Evolutionary conservation across 2,797 vertebrate species (phyloP), one percentile per base, ranked within the genome.

Genomic region (Crocodylus rhombifer): DNA sequence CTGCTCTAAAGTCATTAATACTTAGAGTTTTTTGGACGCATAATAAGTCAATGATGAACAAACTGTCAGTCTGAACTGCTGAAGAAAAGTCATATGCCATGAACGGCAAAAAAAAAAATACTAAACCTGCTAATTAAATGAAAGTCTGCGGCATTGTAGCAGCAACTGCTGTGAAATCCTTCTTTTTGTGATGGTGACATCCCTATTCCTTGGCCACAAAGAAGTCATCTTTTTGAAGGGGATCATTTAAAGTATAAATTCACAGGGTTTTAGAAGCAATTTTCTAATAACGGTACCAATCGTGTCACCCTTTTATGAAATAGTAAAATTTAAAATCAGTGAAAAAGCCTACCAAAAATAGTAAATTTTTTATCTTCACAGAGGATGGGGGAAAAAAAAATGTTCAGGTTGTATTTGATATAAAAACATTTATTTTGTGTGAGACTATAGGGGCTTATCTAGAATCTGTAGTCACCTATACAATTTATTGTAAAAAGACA

Each of bases 71-170:
- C 71, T 92, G 81, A 74, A 62, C 0, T 65, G 55, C 78, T 87
- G 61, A 58, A 77, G 91, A 94, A 93, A 94, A 96, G 73, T 76
- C 33, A 93, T 51, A 21, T 2, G 30, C 84, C 69, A 14, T 86
- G 36, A 3, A 20, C 78, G 81, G 51, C 42, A 51, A 5, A 15
- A 3, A 1, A 1, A 14, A 23, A 60, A 67, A 33, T 18, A 71
- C 51, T 9, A 3, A 75, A 61, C 11, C 60, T 92, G 25, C 7
- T 77, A 81, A 90, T 82, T 87, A 80, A 82, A 69, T 73, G 3
- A 62, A 28, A 90, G 18, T 3, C 28, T 91, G 73, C 58, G 26
- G 65, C 36, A 16, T 26, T 56, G 5, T 17, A 91, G 87, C 58
- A 86, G 60, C 77, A 88, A 10, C 1, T 18, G 74, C 23, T 26